Percentiles rank a stretch among this genome's conserved stretches.
Conservation (phyloP, 2,113 vertebrate species). For the Coptodon bakossiorum region DNA sequence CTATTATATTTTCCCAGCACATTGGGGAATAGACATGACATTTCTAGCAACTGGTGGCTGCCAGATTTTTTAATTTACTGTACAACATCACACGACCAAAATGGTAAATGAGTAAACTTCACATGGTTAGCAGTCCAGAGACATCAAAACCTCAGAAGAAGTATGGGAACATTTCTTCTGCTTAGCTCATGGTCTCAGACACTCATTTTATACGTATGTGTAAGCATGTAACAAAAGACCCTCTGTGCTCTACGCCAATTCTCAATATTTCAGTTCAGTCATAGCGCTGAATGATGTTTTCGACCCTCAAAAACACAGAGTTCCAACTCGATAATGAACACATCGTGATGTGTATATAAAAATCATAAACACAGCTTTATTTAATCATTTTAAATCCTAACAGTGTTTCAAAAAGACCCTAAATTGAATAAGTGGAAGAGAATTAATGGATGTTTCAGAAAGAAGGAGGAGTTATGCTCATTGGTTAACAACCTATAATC, state of each 20-base stretch:
- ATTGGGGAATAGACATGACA: neutral
- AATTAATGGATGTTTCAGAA: neutral
- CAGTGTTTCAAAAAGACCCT: neutral
- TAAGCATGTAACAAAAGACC: neutral
- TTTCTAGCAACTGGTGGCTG: neutral
- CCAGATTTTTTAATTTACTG: neutral
- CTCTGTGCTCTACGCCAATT: neutral
- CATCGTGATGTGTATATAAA: neutral
- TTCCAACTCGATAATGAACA: neutral
- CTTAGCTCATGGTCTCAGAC: neutral
- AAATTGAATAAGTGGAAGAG: neutral
- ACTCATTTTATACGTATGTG: neutral
- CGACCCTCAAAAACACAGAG: neutral
- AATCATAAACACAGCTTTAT: neutral
- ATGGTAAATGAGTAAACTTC: neutral
- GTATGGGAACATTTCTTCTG: neutral
- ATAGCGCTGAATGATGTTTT: accelerated
- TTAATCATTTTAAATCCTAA: neutral
- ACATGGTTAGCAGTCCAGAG: neutral
- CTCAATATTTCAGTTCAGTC: neutral
- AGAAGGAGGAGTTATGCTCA: neutral
- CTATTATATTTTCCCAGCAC: neutral
- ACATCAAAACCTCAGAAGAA: neutral
- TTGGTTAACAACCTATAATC: neutral
- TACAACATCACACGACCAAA: neutral